These are phyloP conservation scores for Chironomus riparius DNA, from an alignment of 2,888 invertebrate genomes.

Conservation along the genomic window DNA sequence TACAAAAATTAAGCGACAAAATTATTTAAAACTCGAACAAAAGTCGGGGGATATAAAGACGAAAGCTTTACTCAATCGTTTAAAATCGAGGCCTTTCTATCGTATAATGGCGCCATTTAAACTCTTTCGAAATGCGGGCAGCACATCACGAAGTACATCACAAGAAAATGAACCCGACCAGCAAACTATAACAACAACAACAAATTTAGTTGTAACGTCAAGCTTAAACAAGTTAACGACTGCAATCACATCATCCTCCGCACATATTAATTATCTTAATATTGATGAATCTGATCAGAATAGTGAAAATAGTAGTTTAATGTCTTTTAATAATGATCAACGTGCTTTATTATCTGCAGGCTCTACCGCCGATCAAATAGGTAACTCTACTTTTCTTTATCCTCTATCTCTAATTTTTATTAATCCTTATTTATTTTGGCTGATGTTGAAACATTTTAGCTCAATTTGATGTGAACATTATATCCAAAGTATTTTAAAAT, in stretches of 20 bases:
- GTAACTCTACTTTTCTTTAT: slow-evolving; percentile 11
- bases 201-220: slow-evolving; percentile 38
- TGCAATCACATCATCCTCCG: slow-evolving; percentile 39
- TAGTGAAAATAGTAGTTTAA: slow-evolving; percentile 28
- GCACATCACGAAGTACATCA: slow-evolving; percentile 42
- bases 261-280: slow-evolving; percentile 14
- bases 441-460: neutral
- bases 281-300: slow-evolving; percentile 34
- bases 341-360: slow-evolving; percentile 28
- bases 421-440: neutral
- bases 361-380: slow-evolving; percentile 28
- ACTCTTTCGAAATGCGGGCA: slow-evolving; percentile 43
- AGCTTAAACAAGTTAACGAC: slow-evolving; percentile 35
- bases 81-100: slow-evolving; percentile 17
- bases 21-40: slow-evolving; percentile 17
- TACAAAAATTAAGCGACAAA: slow-evolving; percentile 12
- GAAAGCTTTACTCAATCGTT: neutral
- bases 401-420: neutral
- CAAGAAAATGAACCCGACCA: slow-evolving; percentile 34
- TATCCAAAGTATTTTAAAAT: neutral
- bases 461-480: neutral
- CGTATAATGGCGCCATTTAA: slow-evolving; percentile 41
- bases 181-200: slow-evolving; percentile 33
- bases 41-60: slow-evolving; percentile 19
- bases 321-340: slow-evolving; percentile 30